Conservation (phyloP, 2,797 vertebrate genomes). For the Hemitrygon akajei region DNA sequence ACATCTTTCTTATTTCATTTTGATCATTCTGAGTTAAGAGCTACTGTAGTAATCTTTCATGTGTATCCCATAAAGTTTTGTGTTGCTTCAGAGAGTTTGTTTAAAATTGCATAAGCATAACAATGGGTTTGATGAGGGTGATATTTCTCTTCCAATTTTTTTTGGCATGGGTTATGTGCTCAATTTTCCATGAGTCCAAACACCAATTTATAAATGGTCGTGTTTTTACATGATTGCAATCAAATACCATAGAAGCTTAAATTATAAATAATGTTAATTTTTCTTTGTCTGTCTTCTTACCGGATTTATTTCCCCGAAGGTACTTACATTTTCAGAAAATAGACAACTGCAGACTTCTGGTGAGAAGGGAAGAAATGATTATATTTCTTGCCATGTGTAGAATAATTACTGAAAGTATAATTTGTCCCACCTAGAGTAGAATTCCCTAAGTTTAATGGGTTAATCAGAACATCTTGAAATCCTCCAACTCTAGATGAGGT, state of each 20-base stretch:
- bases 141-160: background rate
- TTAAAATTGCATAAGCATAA: background rate
- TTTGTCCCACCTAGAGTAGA: background rate
- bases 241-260: background rate
- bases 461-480: background rate
- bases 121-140: background rate
- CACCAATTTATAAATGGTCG: background rate
- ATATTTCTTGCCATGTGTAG: background rate
- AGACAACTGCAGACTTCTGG: background rate
- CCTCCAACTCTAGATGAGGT: background rate
- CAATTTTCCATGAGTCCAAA: background rate
- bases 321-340: background rate
- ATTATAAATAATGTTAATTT: background rate
- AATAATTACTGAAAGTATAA: background rate
- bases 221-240: background rate
- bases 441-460: background rate
- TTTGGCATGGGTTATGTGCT: background rate
- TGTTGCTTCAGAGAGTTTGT: background rate
- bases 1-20: background rate
- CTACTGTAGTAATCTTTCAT: constrained; percentile 25
- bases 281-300: background rate
- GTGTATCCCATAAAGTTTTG: background rate
- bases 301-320: background rate
- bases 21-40: constrained; percentile 1
- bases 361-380: background rate